Base-by-base conservation (phyloP, 2,888 invertebrate species). In the Macaria liturata region DNA sequence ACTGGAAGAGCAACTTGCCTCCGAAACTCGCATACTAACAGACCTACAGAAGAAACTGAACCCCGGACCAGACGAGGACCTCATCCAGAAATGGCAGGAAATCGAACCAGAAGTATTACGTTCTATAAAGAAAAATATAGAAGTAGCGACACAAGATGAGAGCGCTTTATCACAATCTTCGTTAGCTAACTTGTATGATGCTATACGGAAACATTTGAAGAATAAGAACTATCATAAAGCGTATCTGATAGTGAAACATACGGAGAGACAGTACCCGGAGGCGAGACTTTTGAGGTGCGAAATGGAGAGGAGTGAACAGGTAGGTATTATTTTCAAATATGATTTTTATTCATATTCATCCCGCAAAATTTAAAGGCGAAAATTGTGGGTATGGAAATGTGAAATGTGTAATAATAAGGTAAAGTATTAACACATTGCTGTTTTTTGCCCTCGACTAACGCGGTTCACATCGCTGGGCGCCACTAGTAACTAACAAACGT, bases 21-120 rank as follows among this genome's bases (percentile, higher is more conserved):
- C 88, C 7, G 95, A 95, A 69, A 91, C 88, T 65, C 93, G 92
- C 53, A 94, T 95, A 67, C 83, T 97, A 30, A 92, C 94, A 43
- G 93, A 94, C 53, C 90, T 95, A 68, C 93, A 93, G 67, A 84
- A 92, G 52, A 88, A 85, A 65, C 66, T 91, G 0, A 91, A 90
- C 64, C 88, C 90, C 0, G 84, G 81, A 1, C 89, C 91, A 0
- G 89, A 92, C 75, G 86, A 76, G 46, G 92, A 78, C 55, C 88
- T 79, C 56, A 80, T 76, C 67, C 93, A 76, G 64, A 92, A 84
- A 67, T 95, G 92, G 94, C 86, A 80, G 54, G 86, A 78, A 77
- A 94, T 92, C 8, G 90, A 93, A 34, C 83, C 86, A 48, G 89
- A 93, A 32, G 81, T 94, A 0, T 79, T 92, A 31, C 78, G 81